These are phyloP conservation scores for Heliothis subflexa DNA, from an alignment of 1,140 invertebrate genomes.

Conservation along the genomic window DNA sequence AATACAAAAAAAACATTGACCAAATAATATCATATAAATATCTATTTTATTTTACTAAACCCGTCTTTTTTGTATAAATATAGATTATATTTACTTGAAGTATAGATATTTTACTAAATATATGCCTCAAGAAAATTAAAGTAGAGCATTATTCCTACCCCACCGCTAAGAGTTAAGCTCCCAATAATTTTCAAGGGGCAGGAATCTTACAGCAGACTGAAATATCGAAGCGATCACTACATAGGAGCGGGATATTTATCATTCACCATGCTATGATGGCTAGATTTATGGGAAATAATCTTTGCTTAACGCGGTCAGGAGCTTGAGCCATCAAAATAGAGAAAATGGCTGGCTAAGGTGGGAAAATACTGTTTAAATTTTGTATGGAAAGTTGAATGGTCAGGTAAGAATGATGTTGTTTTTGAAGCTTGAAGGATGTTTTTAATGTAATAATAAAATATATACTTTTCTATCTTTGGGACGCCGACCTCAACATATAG, in stretches of 20 bases:
- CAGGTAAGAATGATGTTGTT: too few species aligned
- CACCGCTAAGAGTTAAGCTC: conserved; percentile 59
- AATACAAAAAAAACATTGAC: too few species aligned
- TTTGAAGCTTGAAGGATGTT: too few species aligned
- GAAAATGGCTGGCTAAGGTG: not conserved
- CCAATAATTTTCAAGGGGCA: conserved; percentile 73
- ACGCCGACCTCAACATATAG: too few species aligned
- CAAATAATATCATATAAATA: too few species aligned
- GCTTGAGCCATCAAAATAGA: not conserved
- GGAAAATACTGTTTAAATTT: not conserved
- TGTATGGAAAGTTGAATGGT: not conserved
- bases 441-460: too few species aligned
- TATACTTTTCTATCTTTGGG: too few species aligned
- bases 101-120: not conserved
- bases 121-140: conserved; percentile 1
- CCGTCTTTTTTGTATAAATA: too few species aligned
- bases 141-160: conserved; percentile 58
- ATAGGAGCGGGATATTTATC: conserved; percentile 59
- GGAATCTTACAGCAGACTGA: conserved; percentile 70
- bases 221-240: conserved; percentile 64
- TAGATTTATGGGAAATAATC: conserved; percentile 50
- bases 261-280: conserved; percentile 50
- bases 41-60: too few species aligned
- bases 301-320: conserved; percentile 26
- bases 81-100: too few species aligned